Percentiles rank a stretch among this genome's conserved stretches.
Evolutionary conservation across 2,888 invertebrate genomes (phyloP).

Genomic region (Merodon equestris): DNA sequence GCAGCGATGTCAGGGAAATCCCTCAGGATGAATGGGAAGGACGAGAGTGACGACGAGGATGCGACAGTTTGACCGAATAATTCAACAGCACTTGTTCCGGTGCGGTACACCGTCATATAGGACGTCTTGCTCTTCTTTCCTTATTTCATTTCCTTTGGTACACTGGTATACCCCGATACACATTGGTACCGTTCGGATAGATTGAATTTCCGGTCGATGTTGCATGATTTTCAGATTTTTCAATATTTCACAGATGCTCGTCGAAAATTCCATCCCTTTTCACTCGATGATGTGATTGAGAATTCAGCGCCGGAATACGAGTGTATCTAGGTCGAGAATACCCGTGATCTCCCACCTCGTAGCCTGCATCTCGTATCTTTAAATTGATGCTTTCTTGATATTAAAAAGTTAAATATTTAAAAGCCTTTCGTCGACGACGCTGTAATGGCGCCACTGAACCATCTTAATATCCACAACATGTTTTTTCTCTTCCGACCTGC

Average conservation of each 20-base stretch:
- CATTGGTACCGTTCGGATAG: conserved; percentile 21
- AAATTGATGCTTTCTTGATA: conserved; percentile 25
- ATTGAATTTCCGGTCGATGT: conserved; percentile 25
- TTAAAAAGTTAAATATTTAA: conserved; percentile 63
- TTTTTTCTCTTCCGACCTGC: no score
- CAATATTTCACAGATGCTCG: conserved; percentile 14
- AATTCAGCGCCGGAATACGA: conserved; percentile 4
- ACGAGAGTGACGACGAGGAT: conserved; percentile 13
- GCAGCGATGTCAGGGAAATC: no score
- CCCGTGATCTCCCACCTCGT: no score
- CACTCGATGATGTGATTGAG: conserved; percentile 5
- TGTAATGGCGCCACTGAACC: no score
- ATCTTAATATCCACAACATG: no score
- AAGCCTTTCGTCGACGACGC: conserved; percentile 11
- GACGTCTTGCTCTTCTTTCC: no score
- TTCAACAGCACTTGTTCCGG: conserved; percentile 58
- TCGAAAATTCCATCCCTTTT: not conserved
- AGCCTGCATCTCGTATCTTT: not conserved
- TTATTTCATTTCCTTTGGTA: no score
- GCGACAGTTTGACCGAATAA: conserved; percentile 40
- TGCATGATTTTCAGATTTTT: not conserved
- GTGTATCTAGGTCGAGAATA: no score
- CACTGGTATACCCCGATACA: no score
- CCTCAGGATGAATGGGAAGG: not conserved
- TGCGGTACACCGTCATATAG: conserved; percentile 7